phyloP scores from a whole-genome alignment of 2,888 invertebrate genomes.

The Aromia moschata region DNA sequence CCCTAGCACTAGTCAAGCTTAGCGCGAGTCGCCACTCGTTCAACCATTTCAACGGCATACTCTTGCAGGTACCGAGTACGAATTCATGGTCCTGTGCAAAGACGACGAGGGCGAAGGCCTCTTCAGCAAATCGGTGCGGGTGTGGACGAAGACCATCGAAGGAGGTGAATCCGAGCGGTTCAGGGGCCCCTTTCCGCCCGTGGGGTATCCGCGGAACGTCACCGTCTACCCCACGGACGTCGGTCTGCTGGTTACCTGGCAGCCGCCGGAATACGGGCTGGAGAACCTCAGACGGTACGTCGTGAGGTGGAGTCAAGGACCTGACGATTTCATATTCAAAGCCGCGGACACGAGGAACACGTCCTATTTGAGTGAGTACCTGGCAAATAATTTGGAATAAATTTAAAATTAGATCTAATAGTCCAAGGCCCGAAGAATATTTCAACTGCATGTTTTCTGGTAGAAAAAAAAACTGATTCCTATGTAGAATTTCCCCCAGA shows the following conservation, averaged over 20 bases:
- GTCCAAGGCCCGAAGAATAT: no score
- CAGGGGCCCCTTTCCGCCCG: conserved; percentile 52
- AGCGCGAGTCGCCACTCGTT: no score
- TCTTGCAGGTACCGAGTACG: conserved; percentile 74
- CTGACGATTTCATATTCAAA: conserved; percentile 70
- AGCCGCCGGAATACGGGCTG: conserved; percentile 69
- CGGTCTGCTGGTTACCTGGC: conserved; percentile 82
- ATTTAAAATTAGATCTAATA: no score
- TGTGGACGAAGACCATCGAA: conserved; percentile 72
- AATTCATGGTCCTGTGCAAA: conserved; percentile 89
- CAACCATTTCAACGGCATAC: no score
- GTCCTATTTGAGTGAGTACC: conserved; percentile 67
- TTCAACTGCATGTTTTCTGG: no score
- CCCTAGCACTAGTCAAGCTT: no score
- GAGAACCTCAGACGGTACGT: conserved; percentile 70
- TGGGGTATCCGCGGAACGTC: conserved; percentile 74
- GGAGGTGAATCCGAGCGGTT: conserved; percentile 35
- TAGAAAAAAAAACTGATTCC: no score
- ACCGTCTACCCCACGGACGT: conserved; percentile 75
- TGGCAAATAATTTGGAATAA: neutral
- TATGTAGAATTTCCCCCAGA: no score
- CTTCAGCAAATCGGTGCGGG: conserved; percentile 84
- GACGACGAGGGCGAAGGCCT: conserved; percentile 89
- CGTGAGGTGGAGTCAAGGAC: conserved; percentile 74
- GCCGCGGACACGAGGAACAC: conserved; percentile 76